phyloP scores from a whole-genome alignment of 2,888 invertebrate genomes.

The Drosophila lacicola region DNA sequence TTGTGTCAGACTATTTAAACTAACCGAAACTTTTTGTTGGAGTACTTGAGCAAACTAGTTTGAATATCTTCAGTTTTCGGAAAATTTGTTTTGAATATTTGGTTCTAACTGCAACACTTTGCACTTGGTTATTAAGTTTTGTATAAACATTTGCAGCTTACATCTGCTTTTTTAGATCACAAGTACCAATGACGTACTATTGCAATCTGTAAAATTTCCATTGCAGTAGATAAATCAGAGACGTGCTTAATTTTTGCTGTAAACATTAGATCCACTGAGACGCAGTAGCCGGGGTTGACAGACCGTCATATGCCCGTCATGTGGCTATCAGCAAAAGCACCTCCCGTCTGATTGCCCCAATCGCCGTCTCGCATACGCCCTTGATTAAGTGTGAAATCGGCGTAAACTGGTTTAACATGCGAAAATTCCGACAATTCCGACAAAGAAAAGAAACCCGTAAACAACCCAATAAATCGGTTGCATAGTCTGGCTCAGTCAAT shows the following conservation, averaged over 20 bases:
- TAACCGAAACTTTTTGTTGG: neutral
- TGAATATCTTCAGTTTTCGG: neutral
- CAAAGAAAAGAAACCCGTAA: constrained; percentile 34
- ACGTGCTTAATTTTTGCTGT: constrained; percentile 17
- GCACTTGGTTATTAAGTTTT: constrained; percentile 1
- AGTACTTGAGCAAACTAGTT: neutral
- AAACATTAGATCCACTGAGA: constrained; percentile 39
- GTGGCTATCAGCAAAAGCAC: constrained; percentile 60
- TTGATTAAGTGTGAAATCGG: constrained; percentile 61
- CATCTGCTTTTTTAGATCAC: neutral
- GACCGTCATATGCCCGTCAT: constrained; percentile 64
- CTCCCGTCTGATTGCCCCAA: neutral
- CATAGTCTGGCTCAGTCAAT: constrained; percentile 43
- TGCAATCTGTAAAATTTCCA: constrained; percentile 58
- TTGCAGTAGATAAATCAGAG: constrained; percentile 29
- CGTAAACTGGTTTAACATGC: constrained; percentile 57
- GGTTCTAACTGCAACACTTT: neutral
- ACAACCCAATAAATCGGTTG: constrained; percentile 28
- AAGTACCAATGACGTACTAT: constrained; percentile 25
- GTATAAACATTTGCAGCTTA: neutral
- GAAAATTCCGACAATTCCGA: constrained; percentile 31
- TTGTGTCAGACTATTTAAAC: neutral
- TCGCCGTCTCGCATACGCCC: constrained; percentile 33
- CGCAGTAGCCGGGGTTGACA: constrained; percentile 38
- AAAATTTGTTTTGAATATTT: neutral